Evolutionary conservation across 1,140 invertebrate species (phyloP).

Genomic region (Euwallacea fornicatus): DNA sequence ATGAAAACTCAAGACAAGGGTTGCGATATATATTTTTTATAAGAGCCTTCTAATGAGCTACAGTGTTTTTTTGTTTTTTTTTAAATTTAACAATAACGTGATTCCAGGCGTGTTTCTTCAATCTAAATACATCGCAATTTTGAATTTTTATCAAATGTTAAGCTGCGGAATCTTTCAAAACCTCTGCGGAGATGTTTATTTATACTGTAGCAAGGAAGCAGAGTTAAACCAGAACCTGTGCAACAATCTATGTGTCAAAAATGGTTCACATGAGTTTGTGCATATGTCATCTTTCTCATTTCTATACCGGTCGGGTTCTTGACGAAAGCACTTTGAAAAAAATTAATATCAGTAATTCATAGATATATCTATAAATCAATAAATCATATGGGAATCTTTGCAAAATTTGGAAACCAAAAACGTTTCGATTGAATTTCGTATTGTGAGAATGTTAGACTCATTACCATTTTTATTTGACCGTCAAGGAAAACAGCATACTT

Average conservation of each 20-base stretch:
- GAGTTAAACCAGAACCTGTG: too few species aligned
- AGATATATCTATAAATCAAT: background rate
- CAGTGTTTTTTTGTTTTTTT: background rate
- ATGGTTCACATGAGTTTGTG: background rate
- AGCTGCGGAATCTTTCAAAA: too few species aligned
- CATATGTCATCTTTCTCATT: background rate
- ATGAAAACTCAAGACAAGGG: slow-evolving; percentile 1
- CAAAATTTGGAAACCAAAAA: too few species aligned
- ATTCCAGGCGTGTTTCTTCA: background rate
- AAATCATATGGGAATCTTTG: background rate
- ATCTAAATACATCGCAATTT: background rate
- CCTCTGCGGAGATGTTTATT: too few species aligned
- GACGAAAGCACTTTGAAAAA: background rate
- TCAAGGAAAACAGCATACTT: slow-evolving; percentile 7
- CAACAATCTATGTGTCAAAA: too few species aligned
- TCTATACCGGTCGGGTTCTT: background rate
- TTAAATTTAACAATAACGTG: background rate
- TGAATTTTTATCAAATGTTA: background rate
- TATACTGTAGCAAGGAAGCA: too few species aligned
- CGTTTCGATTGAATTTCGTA: too few species aligned
- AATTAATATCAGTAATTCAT: background rate
- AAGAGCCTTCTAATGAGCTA: background rate
- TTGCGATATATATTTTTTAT: background rate
- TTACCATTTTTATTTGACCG: slow-evolving; percentile 6
- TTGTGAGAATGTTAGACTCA: background rate